Evolutionary conservation across 2,113 vertebrate genomes (phyloP).

Genomic region (Coptodon bakossiorum): DNA sequence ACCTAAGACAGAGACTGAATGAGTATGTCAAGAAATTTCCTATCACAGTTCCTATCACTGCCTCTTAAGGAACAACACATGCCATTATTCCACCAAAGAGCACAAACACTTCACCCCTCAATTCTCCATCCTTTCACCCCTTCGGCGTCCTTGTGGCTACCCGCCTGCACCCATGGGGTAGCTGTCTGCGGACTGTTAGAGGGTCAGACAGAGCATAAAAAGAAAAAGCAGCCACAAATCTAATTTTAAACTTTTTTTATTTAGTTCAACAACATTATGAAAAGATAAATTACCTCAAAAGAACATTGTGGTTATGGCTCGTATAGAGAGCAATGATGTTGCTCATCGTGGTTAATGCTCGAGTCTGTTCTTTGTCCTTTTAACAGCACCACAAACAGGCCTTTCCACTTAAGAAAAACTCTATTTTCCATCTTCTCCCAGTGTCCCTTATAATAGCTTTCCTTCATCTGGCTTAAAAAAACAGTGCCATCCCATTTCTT

Average conservation of each 20-base stretch:
- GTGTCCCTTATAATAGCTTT: not conserved
- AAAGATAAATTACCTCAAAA: constrained; percentile 11
- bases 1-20: constrained; percentile 21
- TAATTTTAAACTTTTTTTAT: not conserved
- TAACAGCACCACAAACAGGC: constrained; percentile 14
- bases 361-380: constrained; percentile 32
- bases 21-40: constrained; percentile 22
- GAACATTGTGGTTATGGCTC: constrained; percentile 23
- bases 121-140: constrained; percentile 32
- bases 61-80: constrained; percentile 36
- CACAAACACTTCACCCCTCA: constrained; percentile 25
- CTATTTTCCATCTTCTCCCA: not conserved
- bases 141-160: constrained; percentile 18
- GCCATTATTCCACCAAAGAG: constrained; percentile 35
- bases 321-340: constrained; percentile 6
- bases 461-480: not conserved
- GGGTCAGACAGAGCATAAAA: not conserved
- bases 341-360: constrained; percentile 30
- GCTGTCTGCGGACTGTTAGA: not conserved
- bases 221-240: constrained; percentile 24
- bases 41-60: constrained; percentile 12
- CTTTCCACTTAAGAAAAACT: constrained; percentile 12
- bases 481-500: constrained; percentile 1
- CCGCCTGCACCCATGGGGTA: constrained; percentile 13
- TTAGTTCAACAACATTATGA: not conserved